Conservation (phyloP, 2,888 invertebrate genomes). For the Perdita meconis region DNA sequence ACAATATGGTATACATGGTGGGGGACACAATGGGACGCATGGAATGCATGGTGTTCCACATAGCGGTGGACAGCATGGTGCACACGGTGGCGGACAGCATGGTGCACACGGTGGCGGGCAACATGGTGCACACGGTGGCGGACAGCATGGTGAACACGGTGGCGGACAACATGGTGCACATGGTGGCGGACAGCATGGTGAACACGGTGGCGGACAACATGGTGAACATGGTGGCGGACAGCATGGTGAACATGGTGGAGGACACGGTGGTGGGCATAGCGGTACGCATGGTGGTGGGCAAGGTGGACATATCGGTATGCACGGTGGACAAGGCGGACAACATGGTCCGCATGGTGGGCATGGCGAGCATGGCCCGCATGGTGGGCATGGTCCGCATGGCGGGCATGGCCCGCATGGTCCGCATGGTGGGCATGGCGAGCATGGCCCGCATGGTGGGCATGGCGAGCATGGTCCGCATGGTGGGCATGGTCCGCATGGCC, state of each 20-base stretch:
- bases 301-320: constrained; percentile 14
- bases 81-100: neutral
- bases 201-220: constrained; percentile 35
- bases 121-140: constrained; percentile 15
- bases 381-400: constrained; percentile 7
- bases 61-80: neutral
- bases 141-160: constrained; percentile 80
- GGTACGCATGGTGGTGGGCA: constrained; percentile 18
- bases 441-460: constrained; percentile 32
- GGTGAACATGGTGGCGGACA: constrained; percentile 39
- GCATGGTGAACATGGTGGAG: constrained; percentile 52
- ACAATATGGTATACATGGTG: neutral
- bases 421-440: neutral
- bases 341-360: constrained; percentile 26
- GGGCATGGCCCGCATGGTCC: constrained; percentile 12
- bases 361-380: constrained; percentile 4
- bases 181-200: constrained; percentile 26
- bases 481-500: constrained; percentile 34
- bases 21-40: constrained; percentile 3
- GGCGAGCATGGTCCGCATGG: constrained; percentile 68
- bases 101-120: constrained; percentile 49
- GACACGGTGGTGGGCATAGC: constrained; percentile 13
- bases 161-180: constrained; percentile 15
- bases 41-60: constrained; percentile 52
- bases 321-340: constrained; percentile 18